Conservation (phyloP, 1,140 invertebrate genomes). For the Trichonephila inaurata region DNA sequence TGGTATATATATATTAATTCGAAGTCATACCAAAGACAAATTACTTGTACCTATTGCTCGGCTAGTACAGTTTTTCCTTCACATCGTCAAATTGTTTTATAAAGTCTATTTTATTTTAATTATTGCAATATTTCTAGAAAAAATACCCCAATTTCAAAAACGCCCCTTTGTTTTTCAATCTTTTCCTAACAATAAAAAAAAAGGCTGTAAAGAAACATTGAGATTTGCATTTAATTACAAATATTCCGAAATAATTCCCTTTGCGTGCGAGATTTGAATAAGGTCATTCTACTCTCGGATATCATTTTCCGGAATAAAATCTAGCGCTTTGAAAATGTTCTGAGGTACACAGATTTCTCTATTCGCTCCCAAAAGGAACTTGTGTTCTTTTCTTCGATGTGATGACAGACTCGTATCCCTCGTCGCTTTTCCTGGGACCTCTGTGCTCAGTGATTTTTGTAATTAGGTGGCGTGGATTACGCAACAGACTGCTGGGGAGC, state of each 20-base stretch:
- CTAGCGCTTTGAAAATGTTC: not conserved
- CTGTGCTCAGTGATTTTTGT: constrained; percentile 44
- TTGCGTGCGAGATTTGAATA: not conserved
- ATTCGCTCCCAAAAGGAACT: constrained; percentile 2
- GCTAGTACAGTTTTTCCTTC: too few species aligned
- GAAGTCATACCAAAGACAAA: too few species aligned
- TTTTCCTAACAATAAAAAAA: too few species aligned
- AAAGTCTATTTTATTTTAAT: too few species aligned
- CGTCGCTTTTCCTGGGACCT: not conserved
- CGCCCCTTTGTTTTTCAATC: too few species aligned
- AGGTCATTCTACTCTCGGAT: not conserved
- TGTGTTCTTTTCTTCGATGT: constrained; percentile 10
- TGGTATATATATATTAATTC: too few species aligned
- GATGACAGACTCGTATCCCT: constrained; percentile 36
- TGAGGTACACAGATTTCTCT: not conserved
- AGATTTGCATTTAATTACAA: not conserved
- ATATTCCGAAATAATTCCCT: not conserved
- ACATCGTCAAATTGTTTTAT: too few species aligned
- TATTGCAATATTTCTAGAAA: too few species aligned
- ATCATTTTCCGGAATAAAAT: not conserved
- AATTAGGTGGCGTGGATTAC: constrained; percentile 34
- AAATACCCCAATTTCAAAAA: too few species aligned
- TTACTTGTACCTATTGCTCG: too few species aligned
- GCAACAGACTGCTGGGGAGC: not conserved
- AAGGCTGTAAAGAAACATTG: not conserved